Base-by-base conservation (phyloP, 2,888 invertebrate genomes). In the Rhorus exstirpatorius region DNA sequence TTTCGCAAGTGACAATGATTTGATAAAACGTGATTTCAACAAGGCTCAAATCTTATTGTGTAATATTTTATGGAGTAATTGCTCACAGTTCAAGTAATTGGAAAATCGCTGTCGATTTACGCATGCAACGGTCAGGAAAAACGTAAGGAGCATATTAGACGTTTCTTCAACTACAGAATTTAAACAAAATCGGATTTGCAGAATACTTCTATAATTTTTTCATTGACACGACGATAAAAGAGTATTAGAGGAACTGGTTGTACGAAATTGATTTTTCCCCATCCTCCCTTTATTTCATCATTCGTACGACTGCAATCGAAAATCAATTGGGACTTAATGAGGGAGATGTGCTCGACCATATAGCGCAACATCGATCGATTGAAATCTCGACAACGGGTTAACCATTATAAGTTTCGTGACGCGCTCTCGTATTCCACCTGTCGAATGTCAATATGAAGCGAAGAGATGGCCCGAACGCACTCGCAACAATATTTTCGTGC, bases 351-450 rank as follows among this genome's bases (percentile, higher is more conserved):
- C 60, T 41, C 75, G 86, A 85, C 86, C 86, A 87, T 87, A 87
- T 87, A 86, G 84, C 84, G 85, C 41, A 75, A 67, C 61, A 76
- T 80, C 82, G 87, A 86, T 86, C 84, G 81, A 70, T 87, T 84
- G 86, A 87, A 88, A 87, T 86, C 85, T 87, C 86, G 51, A 71
- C 26, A 60, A n/a, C 31, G 55, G 51, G 35, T 24, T 14, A 49
- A 38, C 17, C 19, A n/a, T 38, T n/a, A n/a, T n/a, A 26, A 46
- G 44, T 46, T 44, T 35, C 60, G 38, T 31, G 63, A 55, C 41
- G 41, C 41, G 41, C 49, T 61, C 63, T 74, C 60, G 41, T 74
- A 63, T 70, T 75, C 75, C 71, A 83, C 75, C 75, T 75, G 75
- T 80, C 71, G 74, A 78, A 63, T 46, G 51, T 58, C 79, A 68